Base-by-base conservation (phyloP, 1,140 invertebrate species). In the Drosophila nebulosa region DNA sequence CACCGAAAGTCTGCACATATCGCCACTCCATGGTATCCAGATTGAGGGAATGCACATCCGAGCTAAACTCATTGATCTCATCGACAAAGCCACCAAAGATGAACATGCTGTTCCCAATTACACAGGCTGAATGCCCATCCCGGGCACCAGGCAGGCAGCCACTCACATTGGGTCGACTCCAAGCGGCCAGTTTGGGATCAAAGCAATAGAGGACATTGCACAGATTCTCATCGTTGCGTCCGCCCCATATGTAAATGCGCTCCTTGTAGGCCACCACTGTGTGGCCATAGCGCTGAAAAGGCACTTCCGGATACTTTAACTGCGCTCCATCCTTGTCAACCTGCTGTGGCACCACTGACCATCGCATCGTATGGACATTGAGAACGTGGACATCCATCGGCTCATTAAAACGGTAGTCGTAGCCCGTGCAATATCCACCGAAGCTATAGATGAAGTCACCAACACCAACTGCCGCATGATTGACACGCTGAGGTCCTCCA, bases 21-120 rank as follows among this genome's bases (percentile, higher is more conserved):
- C 90, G 92, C 97, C 97, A 98, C 9, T 93, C 90, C 92, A 96
- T 93, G 24, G 94, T 96, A 18, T 94, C 92, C 64, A 98, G 93
- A 92, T 97, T 93, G 16, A 97, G 92, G 21, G 93, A 93, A 91
- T 96, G 95, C 3, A 97, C 94, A 73, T 96, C 95, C 91, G 96
- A 94, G 18, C 96, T 95, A 91, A 97, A 98, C 68, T 94, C 92
- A 74, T 97, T 95, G 50, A 94, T 93, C 24, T 94, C 93, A 78
- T 97, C 96, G 92, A 96, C 94, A 92, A 95, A 98, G 4, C 97
- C 97, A 21, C 97, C 97, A 93, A 97, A 98, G 60, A 98, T 95
- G 80, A 95, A 97, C 97, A 98, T 98, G 76, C 94, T 94, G 79
- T 96, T 92, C 64, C 74, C 93, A 64, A 97, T 95, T 6, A 98